These are phyloP conservation scores for Archaeoteleia sp. DNA, from an alignment of 2,888 invertebrate species.

Conservation along the genomic window DNA sequence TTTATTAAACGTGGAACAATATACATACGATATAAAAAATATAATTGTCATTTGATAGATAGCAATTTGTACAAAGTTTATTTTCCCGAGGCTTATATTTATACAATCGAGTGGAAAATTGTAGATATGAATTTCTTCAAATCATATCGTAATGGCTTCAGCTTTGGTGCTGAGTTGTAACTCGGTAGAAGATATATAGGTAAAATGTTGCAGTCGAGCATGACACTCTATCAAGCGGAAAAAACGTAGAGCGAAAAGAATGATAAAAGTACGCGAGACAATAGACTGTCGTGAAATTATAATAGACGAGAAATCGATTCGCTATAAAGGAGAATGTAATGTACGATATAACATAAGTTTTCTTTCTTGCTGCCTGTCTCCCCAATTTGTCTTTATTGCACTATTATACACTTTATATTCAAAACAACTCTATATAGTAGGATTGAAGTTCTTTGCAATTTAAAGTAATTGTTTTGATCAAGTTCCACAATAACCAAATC, in stretches of 20 bases:
- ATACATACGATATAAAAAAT: too few species aligned
- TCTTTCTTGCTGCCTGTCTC: too few species aligned
- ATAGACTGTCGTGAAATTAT: conserved; percentile 26
- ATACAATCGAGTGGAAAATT: conserved; percentile 30
- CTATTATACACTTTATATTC: conserved; percentile 9
- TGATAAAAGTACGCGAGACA: conserved; percentile 21
- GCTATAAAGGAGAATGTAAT: conserved; percentile 17
- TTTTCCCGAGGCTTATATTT: conserved; percentile 4
- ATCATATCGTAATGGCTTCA: conserved; percentile 22
- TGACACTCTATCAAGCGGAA: conserved; percentile 21
- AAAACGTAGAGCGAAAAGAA: conserved; percentile 23
- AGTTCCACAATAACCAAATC: too few species aligned
- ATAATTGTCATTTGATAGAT: too few species aligned
- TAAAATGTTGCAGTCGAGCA: conserved; percentile 31
- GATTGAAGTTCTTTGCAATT: too few species aligned
- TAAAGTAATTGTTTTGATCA: too few species aligned
- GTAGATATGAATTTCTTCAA: conserved; percentile 19
- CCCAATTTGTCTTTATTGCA: conserved; percentile 6
- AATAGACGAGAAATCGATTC: conserved; percentile 34
- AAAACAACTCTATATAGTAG: too few species aligned
- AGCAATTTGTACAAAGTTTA: conserved; percentile 1
- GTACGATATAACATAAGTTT: conserved; percentile 7
- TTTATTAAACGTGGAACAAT: too few species aligned
- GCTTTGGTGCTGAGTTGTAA: conserved; percentile 16
- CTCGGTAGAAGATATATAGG: conserved; percentile 27